phyloP scores from a whole-genome alignment of 1,140 invertebrate genomes.

The Drosophila melanogaster region DNA sequence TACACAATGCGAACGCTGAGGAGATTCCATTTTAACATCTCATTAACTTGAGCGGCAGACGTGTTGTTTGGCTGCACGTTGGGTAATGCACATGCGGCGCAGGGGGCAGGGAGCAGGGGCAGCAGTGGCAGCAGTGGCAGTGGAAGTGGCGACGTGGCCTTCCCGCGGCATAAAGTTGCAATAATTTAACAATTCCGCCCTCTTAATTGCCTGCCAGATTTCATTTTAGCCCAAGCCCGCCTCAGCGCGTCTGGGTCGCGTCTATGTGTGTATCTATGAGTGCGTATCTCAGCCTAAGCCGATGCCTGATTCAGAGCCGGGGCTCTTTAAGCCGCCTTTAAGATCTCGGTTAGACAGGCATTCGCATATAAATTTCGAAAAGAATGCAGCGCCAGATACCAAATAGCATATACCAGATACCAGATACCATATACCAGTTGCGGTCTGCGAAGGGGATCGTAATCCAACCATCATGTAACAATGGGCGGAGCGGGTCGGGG shows the following conservation, averaged over 20 bases:
- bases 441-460: too few species aligned
- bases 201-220: slow-evolving; percentile 83
- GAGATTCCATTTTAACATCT: slow-evolving; percentile 83
- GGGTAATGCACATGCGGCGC: slow-evolving; percentile 2
- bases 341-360: not conserved
- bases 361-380: not conserved
- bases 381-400: too few species aligned
- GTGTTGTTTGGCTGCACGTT: slow-evolving; percentile 46
- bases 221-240: slow-evolving; percentile 66
- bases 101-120: not conserved
- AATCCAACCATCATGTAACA: too few species aligned
- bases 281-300: not conserved
- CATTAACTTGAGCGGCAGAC: slow-evolving; percentile 77
- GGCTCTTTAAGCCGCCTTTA: not conserved
- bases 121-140: not conserved
- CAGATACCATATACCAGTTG: too few species aligned
- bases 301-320: not conserved
- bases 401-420: too few species aligned
- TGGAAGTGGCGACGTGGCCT: not conserved
- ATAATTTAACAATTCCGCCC: slow-evolving; percentile 83
- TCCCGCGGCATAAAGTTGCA: slow-evolving; percentile 55
- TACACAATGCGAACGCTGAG: slow-evolving; percentile 37
- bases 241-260: not conserved
- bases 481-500: too few species aligned
- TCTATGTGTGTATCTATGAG: not conserved